These are phyloP conservation scores for Xestoiulus laeticollis DNA, from an alignment of 2,888 invertebrate species.

Conservation along the genomic window DNA sequence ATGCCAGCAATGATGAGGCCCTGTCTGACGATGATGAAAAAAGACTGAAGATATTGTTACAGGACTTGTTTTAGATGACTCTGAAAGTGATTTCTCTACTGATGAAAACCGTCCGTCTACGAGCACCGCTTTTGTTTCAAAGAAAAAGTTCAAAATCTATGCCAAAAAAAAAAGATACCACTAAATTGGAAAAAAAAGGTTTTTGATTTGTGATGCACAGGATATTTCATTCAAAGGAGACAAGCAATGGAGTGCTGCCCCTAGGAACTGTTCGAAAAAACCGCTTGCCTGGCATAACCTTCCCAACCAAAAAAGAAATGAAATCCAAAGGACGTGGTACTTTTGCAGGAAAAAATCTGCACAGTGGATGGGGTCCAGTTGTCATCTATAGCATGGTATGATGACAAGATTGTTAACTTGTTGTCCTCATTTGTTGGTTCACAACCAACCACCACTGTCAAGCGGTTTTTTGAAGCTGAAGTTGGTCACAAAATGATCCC, in stretches of 20 bases:
- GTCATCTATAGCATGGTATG: conserved; percentile 9
- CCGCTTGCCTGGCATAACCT: not conserved
- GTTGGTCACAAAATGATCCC: not conserved
- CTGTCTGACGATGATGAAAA: too few relatives aligned
- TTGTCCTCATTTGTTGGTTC: conserved; percentile 47
- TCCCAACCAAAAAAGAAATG: conserved; percentile 1
- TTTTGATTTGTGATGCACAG: too few relatives aligned
- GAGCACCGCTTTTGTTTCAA: too few relatives aligned
- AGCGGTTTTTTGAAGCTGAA: not conserved
- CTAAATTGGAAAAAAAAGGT: too few relatives aligned
- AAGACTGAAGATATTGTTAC: too few relatives aligned
- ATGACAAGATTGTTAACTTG: not conserved
- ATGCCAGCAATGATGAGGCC: too few relatives aligned
- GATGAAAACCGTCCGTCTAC: too few relatives aligned
- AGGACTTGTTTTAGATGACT: too few relatives aligned
- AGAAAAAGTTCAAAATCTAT: too few relatives aligned
- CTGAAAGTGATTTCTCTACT: too few relatives aligned
- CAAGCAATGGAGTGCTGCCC: not conserved
- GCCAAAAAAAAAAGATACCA: too few relatives aligned
- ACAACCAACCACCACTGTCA: not conserved
- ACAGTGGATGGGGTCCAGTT: not conserved
- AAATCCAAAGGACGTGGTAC: conserved; percentile 38
- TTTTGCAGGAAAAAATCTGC: conserved; percentile 36
- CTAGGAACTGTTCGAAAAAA: not conserved
- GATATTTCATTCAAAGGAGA: too few relatives aligned